Base-by-base conservation (phyloP, 2,113 vertebrate genomes). In the Sorex araneus region DNA sequence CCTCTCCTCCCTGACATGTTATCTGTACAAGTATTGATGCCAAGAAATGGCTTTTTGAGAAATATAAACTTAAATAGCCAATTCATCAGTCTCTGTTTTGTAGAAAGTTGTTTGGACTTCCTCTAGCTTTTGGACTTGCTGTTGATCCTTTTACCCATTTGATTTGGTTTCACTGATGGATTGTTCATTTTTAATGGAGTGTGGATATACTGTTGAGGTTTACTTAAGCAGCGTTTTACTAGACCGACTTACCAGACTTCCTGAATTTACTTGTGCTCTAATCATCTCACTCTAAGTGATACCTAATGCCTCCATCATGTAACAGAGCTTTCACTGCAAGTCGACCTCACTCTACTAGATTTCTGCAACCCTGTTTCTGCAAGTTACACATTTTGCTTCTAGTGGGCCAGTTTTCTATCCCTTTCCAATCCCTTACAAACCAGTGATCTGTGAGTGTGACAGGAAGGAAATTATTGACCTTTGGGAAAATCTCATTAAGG, bases 401-500 rank as follows among this genome's bases (percentile, higher is more conserved):
- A 30, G 21, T 36, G 27, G 91, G 25, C 6, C 10, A 13, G 30
- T 12, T 70, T 60, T n/a, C 18, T 7, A 43, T 13, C 36, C 40
- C 27, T 30, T 90, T 90, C 11, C 54, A 21, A 57, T 79, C 27
- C 25, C 57, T 30, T 47, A 84, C 32, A 60, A 74, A 67, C 13
- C 50, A 27, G 74, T 93, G 45, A 89, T 32, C 15, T 77, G 1
- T 90, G 50, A 86, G 0, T 80, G 27, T 67, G 36, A n/a, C 43
- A 91, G 43, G 21, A 71, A 92, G 67, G 32, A 76, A 92, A 45
- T 47, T 79, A 73, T 47, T 69, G 34, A 34, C 81, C 11, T 86
- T 69, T 86, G 90, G 71, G 63, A n/a, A 89, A 89, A 90, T 71
- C 23, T 90, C 47, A 88, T 32, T 75, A 80, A 87, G 36, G 34